Evolutionary conservation across 30 jellyfish, hydroid and myxozoan genomes (phyloP), one percentile per base, ranked within the genome.

Genomic region (Aurelia coerulea): DNA sequence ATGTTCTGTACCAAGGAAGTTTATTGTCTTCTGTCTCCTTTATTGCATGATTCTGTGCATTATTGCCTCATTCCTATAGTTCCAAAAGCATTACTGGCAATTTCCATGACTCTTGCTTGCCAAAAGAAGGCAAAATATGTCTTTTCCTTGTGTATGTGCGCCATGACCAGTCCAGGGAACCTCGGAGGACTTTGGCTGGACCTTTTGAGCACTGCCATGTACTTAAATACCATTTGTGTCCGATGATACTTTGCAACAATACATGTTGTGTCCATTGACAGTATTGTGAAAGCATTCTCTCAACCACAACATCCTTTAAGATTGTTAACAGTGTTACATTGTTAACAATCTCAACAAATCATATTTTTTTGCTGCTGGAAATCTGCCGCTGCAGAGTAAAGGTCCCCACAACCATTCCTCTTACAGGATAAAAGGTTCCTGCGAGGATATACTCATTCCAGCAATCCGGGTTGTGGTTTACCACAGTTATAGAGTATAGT

Each of bases 101-200:
- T 37, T 10, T 69, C 82, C 12, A 70, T 70, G 14, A 16, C 4
- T 17, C 62, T 11, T 34, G 82, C 82, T 35, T 71, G 82, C 82
- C 82, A 71, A 31, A 71, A 71, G 65, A 16, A 71, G 23, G 68
- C 29, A 37, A 19, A 71, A 2, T 71, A 70, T 14, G 19, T 18
- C 2, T 19, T 19, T 37, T 71, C 82, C 82, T 71, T 39, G 34
- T 71, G 65, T 34, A 70, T 19, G 31, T 71, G 72, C 12, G 65
- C 82, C 62, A 71, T 34, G 29, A 71, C 65, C 34, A 69, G 82
- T 17, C 82, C 82, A 71, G 82, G 82, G 39, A 71, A 71, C 82
- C 82, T 16, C 12, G 82, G 82, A 69, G 19, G 82, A 13, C 31
- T 71, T 17, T 31, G 31, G 17, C 17, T 31, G 65, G 31, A 16